Evolutionary conservation across 2,113 vertebrate species (phyloP), one percentile per base, ranked within the genome.

Genomic region (Corydoras sp.): DNA sequence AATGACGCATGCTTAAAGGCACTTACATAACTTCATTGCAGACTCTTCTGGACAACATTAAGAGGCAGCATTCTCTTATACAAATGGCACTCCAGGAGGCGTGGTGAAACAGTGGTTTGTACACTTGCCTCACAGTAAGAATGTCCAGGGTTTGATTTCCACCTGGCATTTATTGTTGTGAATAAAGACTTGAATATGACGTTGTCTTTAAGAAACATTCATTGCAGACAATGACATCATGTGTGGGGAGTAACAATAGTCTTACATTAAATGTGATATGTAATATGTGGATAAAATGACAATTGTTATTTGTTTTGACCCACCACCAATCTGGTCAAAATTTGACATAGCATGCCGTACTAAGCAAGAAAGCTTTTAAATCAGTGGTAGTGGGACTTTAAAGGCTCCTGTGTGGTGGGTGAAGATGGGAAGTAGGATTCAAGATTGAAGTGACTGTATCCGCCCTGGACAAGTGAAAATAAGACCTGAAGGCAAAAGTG

Each of bases 1-100:
- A 66, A 73, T 78, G 54, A 66, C 32, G 58, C 58, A 48, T 60
- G 75, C 58, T 67, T 49, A 62, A 50, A 24, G 60, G 29, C 62
- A 64, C 58, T 51, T 15, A 35, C 9, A 31, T 69, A 64, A 68
- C n/a, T 58, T 32, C 2, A 31, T 10, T 4, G 6, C 10, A n/a
- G 60, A 75, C 48, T 55, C 50, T 24, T 24, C 32, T 30, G 50
- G 14, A 14, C 67, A 30, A 14, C 48, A 55, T 18, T 67, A 24
- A n/a, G 35, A 64, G 32, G 58, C 18, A 15, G 18, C 18, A 58
- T 43, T 73, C 49, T 31, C 55, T 50, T 9, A 48, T 14, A 72
- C 35, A 64, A 6, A n/a, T 2, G 18, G 3, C 11, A 30, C 10
- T 59, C n/a, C 8, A 31, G 2, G 18, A 24, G 18, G 18, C 18